Conservation (phyloP, 2,888 invertebrate genomes). For the Axea sp. region DNA sequence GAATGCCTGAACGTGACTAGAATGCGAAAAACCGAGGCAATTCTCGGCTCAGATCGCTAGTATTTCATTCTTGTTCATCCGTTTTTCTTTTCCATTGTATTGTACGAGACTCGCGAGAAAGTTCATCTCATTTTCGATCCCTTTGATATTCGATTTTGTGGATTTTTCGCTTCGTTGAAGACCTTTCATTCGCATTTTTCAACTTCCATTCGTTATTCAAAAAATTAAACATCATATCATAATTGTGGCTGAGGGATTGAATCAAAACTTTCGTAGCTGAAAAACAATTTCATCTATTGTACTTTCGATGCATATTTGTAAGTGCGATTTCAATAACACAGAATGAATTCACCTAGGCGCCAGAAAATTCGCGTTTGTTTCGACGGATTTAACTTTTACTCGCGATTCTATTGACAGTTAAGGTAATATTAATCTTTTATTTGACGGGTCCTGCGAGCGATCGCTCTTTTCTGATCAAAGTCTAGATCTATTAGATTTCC, state of each 20-base stretch:
- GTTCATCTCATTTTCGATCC: constrained; percentile 36
- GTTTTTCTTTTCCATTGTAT: constrained; percentile 41
- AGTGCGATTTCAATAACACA: not conserved
- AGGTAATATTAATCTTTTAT: constrained; percentile 64
- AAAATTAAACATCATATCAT: constrained; percentile 13
- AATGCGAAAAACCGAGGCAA: constrained; percentile 42
- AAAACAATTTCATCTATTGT: constrained; percentile 3
- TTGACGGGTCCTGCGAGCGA: constrained; percentile 19
- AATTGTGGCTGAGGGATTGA: constrained; percentile 13
- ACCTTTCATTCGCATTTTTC: constrained; percentile 18
- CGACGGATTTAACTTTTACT: constrained; percentile 16
- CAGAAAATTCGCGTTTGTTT: constrained; percentile 10
- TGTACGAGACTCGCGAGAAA: constrained; percentile 25
- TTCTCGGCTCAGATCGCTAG: constrained; percentile 48
- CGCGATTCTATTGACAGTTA: constrained; percentile 24
- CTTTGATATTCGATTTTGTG: constrained; percentile 31
- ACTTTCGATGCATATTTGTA: not conserved
- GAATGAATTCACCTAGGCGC: not conserved
- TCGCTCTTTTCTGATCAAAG: constrained; percentile 37
- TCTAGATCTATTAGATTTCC: constrained; percentile 37
- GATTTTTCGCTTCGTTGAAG: constrained; percentile 23
- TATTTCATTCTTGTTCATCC: constrained; percentile 60
- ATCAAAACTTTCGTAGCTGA: constrained; percentile 14
- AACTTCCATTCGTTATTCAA: constrained; percentile 15
- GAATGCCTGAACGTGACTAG: constrained; percentile 56